Conservation (phyloP, 1,140 invertebrate genomes). For the Euglossa dilemma region DNA sequence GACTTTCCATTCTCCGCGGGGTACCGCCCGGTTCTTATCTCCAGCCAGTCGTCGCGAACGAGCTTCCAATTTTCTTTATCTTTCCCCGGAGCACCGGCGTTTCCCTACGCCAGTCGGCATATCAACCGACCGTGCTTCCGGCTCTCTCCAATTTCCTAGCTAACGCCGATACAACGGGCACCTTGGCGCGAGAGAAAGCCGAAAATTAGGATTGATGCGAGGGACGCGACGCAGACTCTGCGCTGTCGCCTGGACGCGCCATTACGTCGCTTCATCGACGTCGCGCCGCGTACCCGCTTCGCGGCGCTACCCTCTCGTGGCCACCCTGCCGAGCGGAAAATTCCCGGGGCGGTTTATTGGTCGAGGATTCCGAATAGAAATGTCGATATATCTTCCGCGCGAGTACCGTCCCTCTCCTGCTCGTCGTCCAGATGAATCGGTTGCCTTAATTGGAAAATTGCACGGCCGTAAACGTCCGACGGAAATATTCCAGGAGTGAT, state of each 20-base stretch:
- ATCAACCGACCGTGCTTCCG: neutral
- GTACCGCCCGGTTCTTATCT: neutral
- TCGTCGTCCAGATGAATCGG: neutral
- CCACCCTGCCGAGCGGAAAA: neutral
- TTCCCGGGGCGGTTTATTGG: neutral
- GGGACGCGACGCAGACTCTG: neutral
- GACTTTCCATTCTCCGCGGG: constrained; percentile 9
- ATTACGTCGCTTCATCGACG: neutral
- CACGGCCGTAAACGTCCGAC: neutral
- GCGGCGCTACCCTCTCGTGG: neutral
- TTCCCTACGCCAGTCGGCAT: neutral
- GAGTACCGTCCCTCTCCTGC: no score
- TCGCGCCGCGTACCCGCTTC: neutral
- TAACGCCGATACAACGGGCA: neutral
- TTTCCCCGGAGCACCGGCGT: neutral
- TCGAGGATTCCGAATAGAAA: no score
- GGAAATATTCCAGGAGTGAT: neutral
- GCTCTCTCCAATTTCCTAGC: constrained; percentile 16
- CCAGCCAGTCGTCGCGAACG: neutral
- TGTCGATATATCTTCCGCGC: no score
- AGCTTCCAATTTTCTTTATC: constrained; percentile 12
- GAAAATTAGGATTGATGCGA: neutral
- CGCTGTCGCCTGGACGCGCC: neutral
- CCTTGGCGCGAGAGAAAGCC: no score
- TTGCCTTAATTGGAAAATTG: neutral